These are phyloP conservation scores for Blennius ocellaris DNA, from an alignment of 2,113 vertebrate species.

Conservation along the genomic window DNA sequence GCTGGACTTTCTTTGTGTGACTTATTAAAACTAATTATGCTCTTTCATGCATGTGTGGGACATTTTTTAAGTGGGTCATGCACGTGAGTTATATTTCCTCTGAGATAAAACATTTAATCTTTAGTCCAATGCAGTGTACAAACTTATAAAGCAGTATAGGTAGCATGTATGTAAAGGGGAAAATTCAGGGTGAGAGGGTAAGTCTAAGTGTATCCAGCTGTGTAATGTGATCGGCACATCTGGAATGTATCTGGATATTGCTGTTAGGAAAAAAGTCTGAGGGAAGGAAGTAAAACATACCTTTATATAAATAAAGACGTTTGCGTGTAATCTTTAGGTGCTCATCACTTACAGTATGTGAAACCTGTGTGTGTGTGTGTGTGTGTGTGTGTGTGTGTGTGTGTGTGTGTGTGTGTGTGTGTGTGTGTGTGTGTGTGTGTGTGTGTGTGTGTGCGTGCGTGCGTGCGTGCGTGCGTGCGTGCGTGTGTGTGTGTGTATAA, in stretches of 20 bases:
- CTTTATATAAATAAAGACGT: conserved; percentile 65
- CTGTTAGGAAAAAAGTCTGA: conserved; percentile 36
- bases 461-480: too few relatives aligned
- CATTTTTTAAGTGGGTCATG: not conserved
- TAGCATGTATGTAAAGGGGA: conserved; percentile 25
- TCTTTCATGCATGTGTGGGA: not conserved
- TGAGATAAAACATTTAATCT: conserved; percentile 43
- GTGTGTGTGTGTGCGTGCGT: too few relatives aligned
- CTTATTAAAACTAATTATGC: too few relatives aligned
- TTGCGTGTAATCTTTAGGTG: conserved; percentile 43
- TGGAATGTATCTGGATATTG: conserved; percentile 72
- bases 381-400: conserved; percentile 16
- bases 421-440: too few relatives aligned
- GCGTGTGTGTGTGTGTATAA: too few relatives aligned
- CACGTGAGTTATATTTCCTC: conserved; percentile 23
- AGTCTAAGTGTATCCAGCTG: conserved; percentile 74
- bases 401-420: not conserved
- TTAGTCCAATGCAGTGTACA: conserved; percentile 32
- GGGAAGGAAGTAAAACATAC: conserved; percentile 71
- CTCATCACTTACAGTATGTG: conserved; percentile 4
- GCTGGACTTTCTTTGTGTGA: too few relatives aligned
- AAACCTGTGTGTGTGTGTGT: conserved; percentile 10
- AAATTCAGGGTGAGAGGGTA: conserved; percentile 44
- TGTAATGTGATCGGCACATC: conserved; percentile 73
- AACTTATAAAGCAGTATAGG: conserved; percentile 30